Conservation (phyloP, 2,797 vertebrate species). For the Phyllotis vaccarum region DNA sequence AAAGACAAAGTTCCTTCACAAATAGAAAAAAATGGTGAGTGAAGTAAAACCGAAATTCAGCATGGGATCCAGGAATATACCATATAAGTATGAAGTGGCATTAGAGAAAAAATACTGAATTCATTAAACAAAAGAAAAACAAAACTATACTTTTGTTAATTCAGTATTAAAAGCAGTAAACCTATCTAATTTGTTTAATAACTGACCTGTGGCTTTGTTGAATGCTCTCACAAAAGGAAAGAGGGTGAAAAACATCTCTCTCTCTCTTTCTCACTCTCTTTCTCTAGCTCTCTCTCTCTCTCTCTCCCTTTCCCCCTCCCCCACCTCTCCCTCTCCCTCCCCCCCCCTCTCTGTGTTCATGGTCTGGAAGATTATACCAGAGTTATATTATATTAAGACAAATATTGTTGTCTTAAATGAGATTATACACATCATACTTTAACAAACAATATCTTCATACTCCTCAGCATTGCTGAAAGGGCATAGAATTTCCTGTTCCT, state of each 20-base stretch:
- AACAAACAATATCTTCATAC: neutral
- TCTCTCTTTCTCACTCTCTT: too few relatives aligned
- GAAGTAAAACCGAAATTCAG: neutral
- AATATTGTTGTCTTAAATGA: neutral
- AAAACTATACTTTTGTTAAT: neutral
- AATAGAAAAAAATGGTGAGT: neutral
- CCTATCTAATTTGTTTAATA: neutral
- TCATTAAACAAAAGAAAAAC: neutral
- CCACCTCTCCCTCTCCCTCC: neutral
- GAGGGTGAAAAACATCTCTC: rapidly evolving
- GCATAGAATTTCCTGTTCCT: neutral
- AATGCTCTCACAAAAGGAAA: neutral
- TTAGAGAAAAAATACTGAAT: neutral
- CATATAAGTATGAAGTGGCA: neutral
- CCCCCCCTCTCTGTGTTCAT: neutral
- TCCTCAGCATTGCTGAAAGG: neutral
- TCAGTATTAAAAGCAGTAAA: neutral
- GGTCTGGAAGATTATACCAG: neutral
- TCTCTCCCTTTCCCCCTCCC: rapidly evolving
- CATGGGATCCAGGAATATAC: neutral
- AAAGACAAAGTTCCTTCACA: neutral
- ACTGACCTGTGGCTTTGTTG: neutral
- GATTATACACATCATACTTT: neutral
- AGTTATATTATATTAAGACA: neutral
- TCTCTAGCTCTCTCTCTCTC: too few relatives aligned